phyloP scores from a whole-genome alignment of 2,113 vertebrate species.

The Grallaria varia region DNA sequence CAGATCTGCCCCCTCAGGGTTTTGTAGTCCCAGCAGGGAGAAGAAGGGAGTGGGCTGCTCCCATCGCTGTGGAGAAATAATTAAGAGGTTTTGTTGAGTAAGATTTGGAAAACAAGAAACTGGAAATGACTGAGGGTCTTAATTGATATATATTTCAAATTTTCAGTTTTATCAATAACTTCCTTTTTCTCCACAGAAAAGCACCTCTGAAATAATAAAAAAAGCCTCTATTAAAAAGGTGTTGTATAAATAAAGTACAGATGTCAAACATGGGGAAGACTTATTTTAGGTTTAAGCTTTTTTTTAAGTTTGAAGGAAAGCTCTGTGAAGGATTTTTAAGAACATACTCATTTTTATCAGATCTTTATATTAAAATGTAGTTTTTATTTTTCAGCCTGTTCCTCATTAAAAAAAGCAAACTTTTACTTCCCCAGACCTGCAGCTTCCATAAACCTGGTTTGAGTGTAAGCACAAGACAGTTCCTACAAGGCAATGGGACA shows the following conservation, averaged over 20 bases:
- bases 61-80: not conserved
- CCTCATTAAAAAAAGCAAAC: not conserved
- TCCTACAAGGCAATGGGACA: not conserved
- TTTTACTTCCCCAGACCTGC: not conserved
- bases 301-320: not conserved
- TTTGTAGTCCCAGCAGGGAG: not conserved
- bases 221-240: not conserved
- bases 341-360: not conserved
- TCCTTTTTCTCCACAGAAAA: not conserved
- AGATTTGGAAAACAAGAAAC: not conserved
- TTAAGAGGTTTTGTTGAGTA: not conserved
- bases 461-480: fast-evolving
- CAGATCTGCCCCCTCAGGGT: not conserved
- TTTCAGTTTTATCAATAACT: not conserved
- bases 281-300: not conserved
- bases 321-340: not conserved
- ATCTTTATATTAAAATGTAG: not conserved
- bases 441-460: not conserved
- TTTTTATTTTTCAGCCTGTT: not conserved
- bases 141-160: not conserved
- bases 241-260: not conserved
- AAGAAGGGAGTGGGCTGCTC: not conserved
- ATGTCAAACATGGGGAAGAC: not conserved
- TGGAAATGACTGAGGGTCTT: not conserved
- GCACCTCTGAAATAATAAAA: not conserved